Percentiles rank a stretch among this genome's conserved stretches.
phyloP scores from a whole-genome alignment of 2,797 vertebrate species.

The Mus spretus region DNA sequence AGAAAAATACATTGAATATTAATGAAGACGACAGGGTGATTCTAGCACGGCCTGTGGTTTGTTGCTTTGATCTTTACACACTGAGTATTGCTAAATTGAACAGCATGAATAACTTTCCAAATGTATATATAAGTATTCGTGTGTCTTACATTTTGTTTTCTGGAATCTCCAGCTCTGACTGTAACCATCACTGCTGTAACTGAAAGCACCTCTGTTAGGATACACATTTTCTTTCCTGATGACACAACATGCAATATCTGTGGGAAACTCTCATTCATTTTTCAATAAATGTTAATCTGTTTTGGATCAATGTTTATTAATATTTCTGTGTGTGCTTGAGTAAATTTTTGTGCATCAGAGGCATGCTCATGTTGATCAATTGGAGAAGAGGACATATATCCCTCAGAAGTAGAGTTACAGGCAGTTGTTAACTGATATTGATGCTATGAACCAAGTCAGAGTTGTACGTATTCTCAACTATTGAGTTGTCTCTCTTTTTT shows the following conservation, averaged over 20 bases:
- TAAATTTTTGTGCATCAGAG: neutral
- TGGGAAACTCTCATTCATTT: neutral
- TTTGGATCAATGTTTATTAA: neutral
- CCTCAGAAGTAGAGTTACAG: neutral
- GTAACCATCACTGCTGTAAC: neutral
- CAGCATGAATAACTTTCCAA: neutral
- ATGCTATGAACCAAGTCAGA: neutral
- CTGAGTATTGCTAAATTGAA: neutral
- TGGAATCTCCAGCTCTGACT: neutral
- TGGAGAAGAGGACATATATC: neutral
- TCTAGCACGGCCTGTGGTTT: neutral
- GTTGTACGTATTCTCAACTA: neutral
- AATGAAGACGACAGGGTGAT: neutral
- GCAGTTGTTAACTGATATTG: neutral
- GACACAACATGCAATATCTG: neutral
- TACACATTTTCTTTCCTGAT: neutral
- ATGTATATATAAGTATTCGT: neutral
- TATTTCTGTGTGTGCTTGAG: neutral
- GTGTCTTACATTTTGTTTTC: neutral
- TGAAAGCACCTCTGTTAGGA: neutral
- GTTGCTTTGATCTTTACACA: neutral
- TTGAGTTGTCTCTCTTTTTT: neutral
- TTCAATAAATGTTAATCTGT: neutral
- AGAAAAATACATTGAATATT: constrained; percentile 36
- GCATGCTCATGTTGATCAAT: neutral